Evolutionary conservation across 2,797 vertebrate genomes (phyloP), one percentile per base, ranked within the genome.

Genomic region (Sebastes itinus): DNA sequence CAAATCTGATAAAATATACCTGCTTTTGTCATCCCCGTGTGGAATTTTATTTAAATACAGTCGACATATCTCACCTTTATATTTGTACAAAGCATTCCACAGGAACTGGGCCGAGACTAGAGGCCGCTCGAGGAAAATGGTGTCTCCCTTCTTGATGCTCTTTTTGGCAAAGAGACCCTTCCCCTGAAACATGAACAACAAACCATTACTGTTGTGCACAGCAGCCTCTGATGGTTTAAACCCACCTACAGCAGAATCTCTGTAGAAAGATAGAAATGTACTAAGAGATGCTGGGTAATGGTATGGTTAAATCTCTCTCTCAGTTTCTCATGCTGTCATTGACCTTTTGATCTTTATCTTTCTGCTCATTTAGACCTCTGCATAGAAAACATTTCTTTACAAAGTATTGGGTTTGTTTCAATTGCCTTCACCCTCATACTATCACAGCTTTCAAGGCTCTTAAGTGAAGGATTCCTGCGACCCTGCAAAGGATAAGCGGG

Each of bases 71-170:
- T 96, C 85, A 99, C 99, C 99, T 97, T 95, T 95, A 91, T 99
- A 99, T 90, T 95, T 97, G 90, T 99, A 99, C 86, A 98, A 91
- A 14, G 96, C 92, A 73, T 99, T 99, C 99, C 99, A 99, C 85
- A 98, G 96, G 92, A 99, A 99, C 92, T 99, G 99, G 0, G 97
- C 95, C 0, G 96, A 96, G 83, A 99, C 96, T 49, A 99, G 93
- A 1, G 99, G 98, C 30, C 91, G 95, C 92, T 99, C 98, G 18
- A 95, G 80, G 27, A 99, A 98, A 69, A 99, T 95, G 0, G 90
- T 89, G 6, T 98, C 98, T 35, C 97, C 98, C 84, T 98, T 99
- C 86, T 91, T 95, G 88, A 99, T 96, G 74, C 91, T 92, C 81
- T 84, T 96, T 80, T 96, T 98, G 71, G 98, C 97, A 38, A 99